Percentiles rank a stretch among this genome's conserved stretches.
phyloP scores from a whole-genome alignment of 2,888 invertebrate genomes.

The Mesochorus sp. region DNA sequence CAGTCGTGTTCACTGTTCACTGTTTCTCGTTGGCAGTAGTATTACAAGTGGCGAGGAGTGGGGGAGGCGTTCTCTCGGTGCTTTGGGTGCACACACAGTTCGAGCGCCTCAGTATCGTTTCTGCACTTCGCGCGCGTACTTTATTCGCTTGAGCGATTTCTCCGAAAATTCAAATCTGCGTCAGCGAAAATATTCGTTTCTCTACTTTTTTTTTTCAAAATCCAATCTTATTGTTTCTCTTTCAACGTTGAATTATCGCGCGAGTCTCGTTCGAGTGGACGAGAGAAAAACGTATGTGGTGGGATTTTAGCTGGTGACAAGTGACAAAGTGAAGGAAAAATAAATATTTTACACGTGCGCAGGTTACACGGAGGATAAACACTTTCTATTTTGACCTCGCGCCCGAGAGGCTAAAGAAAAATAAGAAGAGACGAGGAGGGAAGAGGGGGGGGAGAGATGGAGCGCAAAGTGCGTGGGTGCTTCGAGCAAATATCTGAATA shows the following conservation, averaged over 20 bases:
- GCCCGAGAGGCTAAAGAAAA: conserved; percentile 6
- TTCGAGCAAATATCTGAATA: conserved; percentile 48
- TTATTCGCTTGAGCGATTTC: too few species aligned
- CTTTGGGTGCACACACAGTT: conserved; percentile 1
- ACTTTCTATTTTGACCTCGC: conserved; percentile 78
- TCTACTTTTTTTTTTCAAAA: too few species aligned
- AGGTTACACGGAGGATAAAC: conserved; percentile 62
- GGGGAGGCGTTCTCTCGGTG: conserved; percentile 83
- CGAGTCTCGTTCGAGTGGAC: conserved; percentile 6
- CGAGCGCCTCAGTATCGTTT: conserved; percentile 74
- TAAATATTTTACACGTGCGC: conserved; percentile 42
- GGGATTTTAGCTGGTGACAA: not conserved
- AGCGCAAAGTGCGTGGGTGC: conserved; percentile 37
- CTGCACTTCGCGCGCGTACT: conserved; percentile 69
- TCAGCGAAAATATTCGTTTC: too few species aligned
- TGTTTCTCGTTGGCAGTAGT: too few species aligned
- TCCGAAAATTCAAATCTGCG: not conserved
- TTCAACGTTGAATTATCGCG: too few species aligned
- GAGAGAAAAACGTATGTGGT: too few species aligned
- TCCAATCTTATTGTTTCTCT: too few species aligned
- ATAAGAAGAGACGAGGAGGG: not conserved
- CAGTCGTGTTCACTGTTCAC: too few species aligned
- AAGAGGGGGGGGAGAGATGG: not conserved
- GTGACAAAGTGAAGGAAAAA: not conserved
- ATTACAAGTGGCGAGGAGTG: conserved; percentile 88